Conservation (phyloP, 2,797 vertebrate genomes). For the Platyrinchus mystaceus region DNA sequence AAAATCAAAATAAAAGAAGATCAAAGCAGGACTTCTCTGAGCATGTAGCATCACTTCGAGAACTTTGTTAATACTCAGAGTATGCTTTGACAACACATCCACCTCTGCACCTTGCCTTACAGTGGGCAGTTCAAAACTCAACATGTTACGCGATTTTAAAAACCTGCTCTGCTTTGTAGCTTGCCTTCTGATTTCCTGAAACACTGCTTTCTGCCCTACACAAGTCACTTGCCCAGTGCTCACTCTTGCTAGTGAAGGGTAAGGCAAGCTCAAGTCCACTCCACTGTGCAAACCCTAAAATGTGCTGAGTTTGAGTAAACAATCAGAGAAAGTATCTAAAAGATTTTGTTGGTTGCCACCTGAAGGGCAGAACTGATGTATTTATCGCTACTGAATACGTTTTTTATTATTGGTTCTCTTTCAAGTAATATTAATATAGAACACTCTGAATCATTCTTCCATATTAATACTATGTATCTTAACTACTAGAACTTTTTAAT, state of each 20-base stretch:
- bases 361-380: not conserved
- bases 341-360: not conserved
- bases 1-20: not conserved
- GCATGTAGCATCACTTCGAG: not conserved
- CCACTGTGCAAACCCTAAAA: not conserved
- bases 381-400: not conserved
- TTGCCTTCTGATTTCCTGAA: not conserved
- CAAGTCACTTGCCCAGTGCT: not conserved
- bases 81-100: not conserved
- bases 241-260: not conserved
- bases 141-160: not conserved
- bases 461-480: not conserved
- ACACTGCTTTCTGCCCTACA: not conserved
- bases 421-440: not conserved
- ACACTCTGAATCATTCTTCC: not conserved
- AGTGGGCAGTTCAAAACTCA: not conserved
- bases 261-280: not conserved
- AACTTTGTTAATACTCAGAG: not conserved
- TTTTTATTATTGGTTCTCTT: not conserved
- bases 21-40: slow-evolving; percentile 22
- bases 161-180: not conserved
- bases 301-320: not conserved
- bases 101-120: not conserved
- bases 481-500: not conserved
- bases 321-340: not conserved